These are phyloP conservation scores for Alsophila aescularia DNA, from an alignment of 2,888 invertebrate genomes.

Conservation along the genomic window DNA sequence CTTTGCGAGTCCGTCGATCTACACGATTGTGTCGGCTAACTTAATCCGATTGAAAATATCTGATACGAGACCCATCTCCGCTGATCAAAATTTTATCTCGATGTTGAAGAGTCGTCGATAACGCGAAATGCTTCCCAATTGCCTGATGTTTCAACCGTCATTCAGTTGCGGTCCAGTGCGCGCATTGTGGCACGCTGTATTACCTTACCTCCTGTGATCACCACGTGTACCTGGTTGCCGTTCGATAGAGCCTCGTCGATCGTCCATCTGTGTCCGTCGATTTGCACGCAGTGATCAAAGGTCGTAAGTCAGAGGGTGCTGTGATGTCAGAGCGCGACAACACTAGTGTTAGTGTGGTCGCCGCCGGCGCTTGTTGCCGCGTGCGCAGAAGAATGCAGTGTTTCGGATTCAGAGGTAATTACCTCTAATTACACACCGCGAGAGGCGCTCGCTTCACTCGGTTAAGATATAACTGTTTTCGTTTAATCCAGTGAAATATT, in stretches of 20 bases:
- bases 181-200: conserved; percentile 46
- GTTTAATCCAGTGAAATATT: conserved; percentile 6
- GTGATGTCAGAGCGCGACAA: conserved; percentile 76
- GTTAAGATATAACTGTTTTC: conserved; percentile 1
- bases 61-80: conserved; percentile 57
- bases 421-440: conserved; percentile 41
- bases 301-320: conserved; percentile 64
- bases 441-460: conserved; percentile 23
- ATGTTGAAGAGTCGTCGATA: conserved; percentile 59
- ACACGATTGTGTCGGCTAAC: conserved; percentile 5
- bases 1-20: background rate
- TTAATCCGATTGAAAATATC: conserved; percentile 29
- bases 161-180: conserved; percentile 59
- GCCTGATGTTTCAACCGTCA: conserved; percentile 49
- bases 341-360: conserved; percentile 65
- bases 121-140: conserved; percentile 50
- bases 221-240: conserved; percentile 47
- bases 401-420: conserved; percentile 78
- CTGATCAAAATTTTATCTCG: conserved; percentile 64
- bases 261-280: too few relatives aligned
- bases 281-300: conserved; percentile 51
- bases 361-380: conserved; percentile 72
- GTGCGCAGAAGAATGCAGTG: conserved; percentile 80
- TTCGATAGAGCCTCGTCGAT: conserved; percentile 44
- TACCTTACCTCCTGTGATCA: conserved; percentile 30